Evolutionary conservation across 2,797 vertebrate genomes (phyloP), one percentile per base, ranked within the genome.

Genomic region (Amblyraja radiata): DNA sequence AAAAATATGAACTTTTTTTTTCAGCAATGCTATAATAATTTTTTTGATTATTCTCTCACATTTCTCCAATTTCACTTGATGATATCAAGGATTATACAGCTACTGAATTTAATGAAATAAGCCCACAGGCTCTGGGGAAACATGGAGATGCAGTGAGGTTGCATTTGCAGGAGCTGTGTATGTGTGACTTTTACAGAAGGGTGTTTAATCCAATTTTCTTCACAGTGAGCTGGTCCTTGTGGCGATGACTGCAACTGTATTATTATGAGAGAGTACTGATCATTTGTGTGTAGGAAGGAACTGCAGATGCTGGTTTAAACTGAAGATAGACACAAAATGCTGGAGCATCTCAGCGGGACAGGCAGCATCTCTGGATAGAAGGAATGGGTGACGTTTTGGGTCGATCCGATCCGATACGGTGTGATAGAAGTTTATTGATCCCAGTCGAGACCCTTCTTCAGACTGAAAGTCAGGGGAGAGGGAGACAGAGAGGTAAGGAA

Each of bases 131-230:
- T 88, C 84, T 88, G 63, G 68, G 63, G 61, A 88, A 86, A 88
- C 84, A 36, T 88, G 63, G 36, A 88, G 84, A 88, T 36, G 84
- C 84, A 88, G 84, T 9, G 84, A 65, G n/a, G 84, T 88, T 68
- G 84, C 61, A 88, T 63, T 88, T 88, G 61, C 63, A 32, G 84
- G 63, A 88, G 84, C 84, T 88, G 84, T 88, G 63, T 88, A 88
- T 88, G 84, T 88, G 84, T 88, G 84, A 88, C 84, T 88, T 88
- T 88, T 88, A 88, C 84, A 88, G 84, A 68, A 88, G 84, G 84
- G 84, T 88, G 84, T 88, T 88, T 88, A 68, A 88, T 88, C 84
- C 84, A 88, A 88, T 88, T 88, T 88, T 88, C 84, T 88, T 88
- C 84, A 88, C 84, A 88, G 84, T 88, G 63, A 88, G 84, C 84